phyloP scores from a whole-genome alignment of 1,140 invertebrate genomes.

The Drosophila ogumai region DNA sequence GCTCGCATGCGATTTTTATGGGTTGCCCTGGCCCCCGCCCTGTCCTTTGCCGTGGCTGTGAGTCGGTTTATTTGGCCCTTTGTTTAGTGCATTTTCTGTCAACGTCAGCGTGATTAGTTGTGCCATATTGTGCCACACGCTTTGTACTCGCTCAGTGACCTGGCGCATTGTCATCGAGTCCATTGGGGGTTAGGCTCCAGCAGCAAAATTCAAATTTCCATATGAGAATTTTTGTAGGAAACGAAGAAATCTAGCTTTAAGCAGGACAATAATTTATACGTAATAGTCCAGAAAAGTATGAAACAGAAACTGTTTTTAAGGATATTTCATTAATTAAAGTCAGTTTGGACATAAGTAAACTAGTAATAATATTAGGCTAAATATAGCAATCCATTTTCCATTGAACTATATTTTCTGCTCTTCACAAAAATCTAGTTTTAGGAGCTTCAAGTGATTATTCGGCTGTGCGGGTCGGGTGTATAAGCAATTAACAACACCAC shows the following conservation, averaged over 20 bases:
- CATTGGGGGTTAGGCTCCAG: slow-evolving; percentile 32
- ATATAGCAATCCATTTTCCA: too few relatives aligned
- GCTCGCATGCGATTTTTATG: slow-evolving; percentile 61
- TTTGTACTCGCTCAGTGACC: slow-evolving; percentile 35
- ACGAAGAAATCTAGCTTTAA: neutral
- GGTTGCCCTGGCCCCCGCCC: slow-evolving; percentile 1
- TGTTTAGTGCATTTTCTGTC: slow-evolving; percentile 69
- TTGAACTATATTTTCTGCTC: neutral
- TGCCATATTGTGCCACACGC: slow-evolving; percentile 47
- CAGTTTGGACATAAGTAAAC: neutral
- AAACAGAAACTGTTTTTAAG: too few relatives aligned
- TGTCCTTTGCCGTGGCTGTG: slow-evolving; percentile 25
- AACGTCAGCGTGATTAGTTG: slow-evolving; percentile 76
- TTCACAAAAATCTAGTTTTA: neutral
- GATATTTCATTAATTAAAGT: neutral
- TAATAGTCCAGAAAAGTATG: too few relatives aligned
- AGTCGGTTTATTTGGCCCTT: slow-evolving; percentile 52
- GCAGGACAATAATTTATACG: neutral
- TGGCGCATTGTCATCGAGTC: slow-evolving; percentile 41
- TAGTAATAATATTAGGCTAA: neutral
- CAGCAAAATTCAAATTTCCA: slow-evolving; percentile 15
- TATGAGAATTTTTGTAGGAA: neutral
- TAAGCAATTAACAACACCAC: slow-evolving; percentile 68
- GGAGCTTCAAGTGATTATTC: neutral
- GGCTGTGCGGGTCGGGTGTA: slow-evolving; percentile 42